Conservation (phyloP, 1,140 invertebrate species). For the Drosophila pectinifera region DNA sequence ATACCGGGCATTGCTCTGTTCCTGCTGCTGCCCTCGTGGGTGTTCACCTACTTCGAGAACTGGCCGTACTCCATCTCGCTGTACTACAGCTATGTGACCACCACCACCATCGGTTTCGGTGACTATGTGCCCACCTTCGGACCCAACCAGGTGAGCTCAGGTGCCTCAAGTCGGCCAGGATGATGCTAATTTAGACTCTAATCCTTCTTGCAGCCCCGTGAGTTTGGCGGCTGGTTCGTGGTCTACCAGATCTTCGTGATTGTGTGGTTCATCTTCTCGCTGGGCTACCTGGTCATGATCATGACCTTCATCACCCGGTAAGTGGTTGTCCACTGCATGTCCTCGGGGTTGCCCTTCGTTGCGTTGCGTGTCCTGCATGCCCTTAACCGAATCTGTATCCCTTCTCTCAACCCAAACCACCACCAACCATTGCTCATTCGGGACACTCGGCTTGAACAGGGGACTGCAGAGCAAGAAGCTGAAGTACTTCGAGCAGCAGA, state of each 20-base stretch:
- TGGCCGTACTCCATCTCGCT: conserved; percentile 96
- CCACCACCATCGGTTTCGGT: conserved; percentile 97
- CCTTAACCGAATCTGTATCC: conserved; percentile 25
- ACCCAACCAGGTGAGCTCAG: conserved; percentile 86
- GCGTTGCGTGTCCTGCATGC: conserved; percentile 56
- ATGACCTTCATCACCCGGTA: conserved; percentile 92
- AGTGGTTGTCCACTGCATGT: conserved; percentile 55
- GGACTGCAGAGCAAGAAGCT: conserved; percentile 89
- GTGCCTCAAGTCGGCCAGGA: too few species aligned
- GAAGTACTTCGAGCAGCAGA: conserved; percentile 90
- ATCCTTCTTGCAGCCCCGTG: conserved; percentile 51
- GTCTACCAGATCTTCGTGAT: conserved; percentile 84
- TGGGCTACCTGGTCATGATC: conserved; percentile 96
- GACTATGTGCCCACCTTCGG: conserved; percentile 92
- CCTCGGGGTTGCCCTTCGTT: conserved; percentile 18
- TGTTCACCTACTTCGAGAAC: conserved; percentile 94
- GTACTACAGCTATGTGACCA: conserved; percentile 96
- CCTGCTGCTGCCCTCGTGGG: conserved; percentile 95
- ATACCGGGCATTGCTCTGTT: conserved; percentile 95
- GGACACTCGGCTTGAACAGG: conserved; percentile 46
- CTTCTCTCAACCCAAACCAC: not conserved
- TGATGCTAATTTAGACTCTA: too few species aligned
- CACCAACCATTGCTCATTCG: conserved; percentile 13
- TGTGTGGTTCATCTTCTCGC: conserved; percentile 95
- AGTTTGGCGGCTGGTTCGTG: conserved; percentile 82